Evolutionary conservation across 2,888 invertebrate species (phyloP).

Genomic region (Harpagoxenus sublaevis): DNA sequence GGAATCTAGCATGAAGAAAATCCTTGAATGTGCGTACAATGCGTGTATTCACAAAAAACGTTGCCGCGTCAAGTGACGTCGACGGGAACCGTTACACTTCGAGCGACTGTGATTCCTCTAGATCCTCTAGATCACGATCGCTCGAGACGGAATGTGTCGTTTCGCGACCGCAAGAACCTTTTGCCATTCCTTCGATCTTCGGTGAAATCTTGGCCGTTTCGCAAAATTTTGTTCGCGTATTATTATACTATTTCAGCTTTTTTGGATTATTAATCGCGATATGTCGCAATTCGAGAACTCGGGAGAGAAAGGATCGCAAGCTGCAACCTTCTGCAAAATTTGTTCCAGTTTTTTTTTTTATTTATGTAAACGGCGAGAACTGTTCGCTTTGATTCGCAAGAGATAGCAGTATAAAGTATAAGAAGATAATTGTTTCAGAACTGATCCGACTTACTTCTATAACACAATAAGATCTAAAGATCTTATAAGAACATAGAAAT

Average conservation of each 20-base stretch:
- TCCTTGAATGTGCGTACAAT: conserved; percentile 5
- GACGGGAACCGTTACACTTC: conserved; percentile 1
- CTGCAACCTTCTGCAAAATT: not conserved
- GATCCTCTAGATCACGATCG: not conserved
- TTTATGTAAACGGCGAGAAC: not conserved
- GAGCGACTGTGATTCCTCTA: conserved; percentile 12
- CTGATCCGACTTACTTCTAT: not conserved
- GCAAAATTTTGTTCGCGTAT: not conserved
- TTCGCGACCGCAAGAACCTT: not conserved
- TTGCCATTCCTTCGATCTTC: not conserved
- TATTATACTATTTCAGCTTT: not conserved
- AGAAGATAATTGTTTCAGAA: not conserved
- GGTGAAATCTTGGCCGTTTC: not conserved
- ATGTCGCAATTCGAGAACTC: not conserved
- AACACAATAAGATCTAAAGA: not conserved
- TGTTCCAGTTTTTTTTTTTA: not conserved
- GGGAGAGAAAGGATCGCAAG: not conserved
- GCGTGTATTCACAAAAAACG: not conserved
- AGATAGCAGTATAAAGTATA: not conserved
- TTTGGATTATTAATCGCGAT: not conserved
- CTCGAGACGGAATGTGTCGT: not conserved
- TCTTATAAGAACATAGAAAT: not conserved
- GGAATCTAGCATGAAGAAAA: not conserved
- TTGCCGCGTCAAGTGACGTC: not conserved
- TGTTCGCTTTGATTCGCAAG: not conserved